Percentiles rank a stretch among this genome's conserved stretches.
phyloP scores from a whole-genome alignment of 2,888 invertebrate genomes.

The Microctonus aethiopoides region DNA sequence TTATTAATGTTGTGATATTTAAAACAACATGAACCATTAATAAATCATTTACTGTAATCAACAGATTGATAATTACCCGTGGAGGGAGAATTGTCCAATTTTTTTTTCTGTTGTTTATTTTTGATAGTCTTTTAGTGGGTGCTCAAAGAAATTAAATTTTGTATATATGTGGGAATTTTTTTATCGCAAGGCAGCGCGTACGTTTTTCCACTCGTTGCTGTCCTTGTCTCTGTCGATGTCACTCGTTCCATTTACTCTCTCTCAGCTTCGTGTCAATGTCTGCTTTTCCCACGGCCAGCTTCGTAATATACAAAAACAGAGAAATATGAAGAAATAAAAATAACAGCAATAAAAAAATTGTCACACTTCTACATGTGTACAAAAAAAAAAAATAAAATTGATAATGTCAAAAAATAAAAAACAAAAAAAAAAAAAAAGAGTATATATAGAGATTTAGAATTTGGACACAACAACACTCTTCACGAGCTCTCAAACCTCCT shows the following conservation, averaged over 20 bases:
- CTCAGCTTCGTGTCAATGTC: not conserved
- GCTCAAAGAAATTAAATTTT: too few relatives aligned
- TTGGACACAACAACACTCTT: not conserved
- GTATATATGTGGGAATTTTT: not conserved
- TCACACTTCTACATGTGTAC: not conserved
- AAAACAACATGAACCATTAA: not conserved
- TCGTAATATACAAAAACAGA: not conserved
- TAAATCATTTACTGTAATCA: not conserved
- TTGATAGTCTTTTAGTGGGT: not conserved
- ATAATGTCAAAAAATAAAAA: not conserved
- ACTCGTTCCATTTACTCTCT: constrained; percentile 22
- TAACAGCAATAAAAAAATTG: not conserved
- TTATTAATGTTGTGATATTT: too few relatives aligned
- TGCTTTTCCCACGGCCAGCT: constrained; percentile 12
- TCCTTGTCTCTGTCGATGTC: constrained; percentile 23
- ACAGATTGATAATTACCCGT: not conserved
- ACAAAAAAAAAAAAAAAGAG: not conserved
- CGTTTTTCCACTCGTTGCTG: constrained; percentile 8
- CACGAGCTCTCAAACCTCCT: constrained; percentile 1
- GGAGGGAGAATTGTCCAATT: not conserved
- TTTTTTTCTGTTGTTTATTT: not conserved
- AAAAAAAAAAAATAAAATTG: not conserved
- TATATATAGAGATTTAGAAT: constrained; percentile 1
- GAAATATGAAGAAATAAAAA: not conserved
- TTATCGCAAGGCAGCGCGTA: constrained; percentile 1